Percentiles rank a stretch among this genome's conserved stretches.
Evolutionary conservation across 2,113 vertebrate species (phyloP).

Genomic region (Pardalotus punctatus): DNA sequence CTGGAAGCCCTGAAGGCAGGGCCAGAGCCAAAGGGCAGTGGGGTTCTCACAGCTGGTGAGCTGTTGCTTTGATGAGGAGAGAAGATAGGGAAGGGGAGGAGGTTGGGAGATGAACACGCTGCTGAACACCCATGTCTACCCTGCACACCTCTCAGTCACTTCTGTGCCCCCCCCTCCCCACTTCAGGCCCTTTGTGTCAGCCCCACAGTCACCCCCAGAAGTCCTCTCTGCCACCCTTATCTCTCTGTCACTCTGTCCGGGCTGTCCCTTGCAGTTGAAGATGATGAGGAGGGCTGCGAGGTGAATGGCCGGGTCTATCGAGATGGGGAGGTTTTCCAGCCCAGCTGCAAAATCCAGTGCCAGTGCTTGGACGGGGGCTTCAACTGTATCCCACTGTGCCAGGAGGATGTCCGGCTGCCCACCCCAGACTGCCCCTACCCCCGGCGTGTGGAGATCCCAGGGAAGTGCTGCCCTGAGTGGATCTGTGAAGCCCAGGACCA

Average conservation of each 20-base stretch:
- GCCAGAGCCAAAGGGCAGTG: neutral
- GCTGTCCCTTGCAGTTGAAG: conserved; percentile 70
- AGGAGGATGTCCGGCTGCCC: conserved; percentile 77
- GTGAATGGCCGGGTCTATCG: conserved; percentile 81
- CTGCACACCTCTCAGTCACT: neutral
- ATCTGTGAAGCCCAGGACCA: conserved; percentile 81
- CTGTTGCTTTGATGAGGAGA: neutral
- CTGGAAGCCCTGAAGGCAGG: neutral
- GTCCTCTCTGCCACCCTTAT: neutral
- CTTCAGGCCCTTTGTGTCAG: neutral
- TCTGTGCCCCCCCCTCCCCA: neutral
- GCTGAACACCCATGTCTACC: neutral
- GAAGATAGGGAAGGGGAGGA: neutral
- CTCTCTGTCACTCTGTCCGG: neutral
- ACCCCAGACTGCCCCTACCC: conserved; percentile 86
- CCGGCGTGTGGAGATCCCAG: conserved; percentile 75
- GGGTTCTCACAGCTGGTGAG: neutral
- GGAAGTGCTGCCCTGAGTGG: conserved; percentile 93
- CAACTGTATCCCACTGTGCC: conserved; percentile 83
- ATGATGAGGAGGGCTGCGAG: conserved; percentile 80
- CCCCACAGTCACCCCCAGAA: neutral
- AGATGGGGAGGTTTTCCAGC: conserved; percentile 89
- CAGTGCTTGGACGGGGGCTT: conserved; percentile 84
- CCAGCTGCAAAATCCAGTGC: conserved; percentile 84
- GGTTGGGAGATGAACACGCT: rapidly evolving